phyloP scores from a whole-genome alignment of 2,113 vertebrate genomes.

The Parotia lawesii region DNA sequence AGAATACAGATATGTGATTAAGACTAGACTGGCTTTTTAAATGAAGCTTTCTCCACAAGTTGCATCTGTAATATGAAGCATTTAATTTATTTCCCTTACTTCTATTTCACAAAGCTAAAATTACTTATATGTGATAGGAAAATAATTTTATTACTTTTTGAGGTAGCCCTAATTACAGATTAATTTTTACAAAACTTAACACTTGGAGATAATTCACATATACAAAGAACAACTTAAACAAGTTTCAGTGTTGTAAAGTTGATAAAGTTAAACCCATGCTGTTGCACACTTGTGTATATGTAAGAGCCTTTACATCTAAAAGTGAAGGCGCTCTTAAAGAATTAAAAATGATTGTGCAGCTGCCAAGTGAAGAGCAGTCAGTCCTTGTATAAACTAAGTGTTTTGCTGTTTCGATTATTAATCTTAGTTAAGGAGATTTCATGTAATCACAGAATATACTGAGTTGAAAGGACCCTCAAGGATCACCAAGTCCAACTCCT shows the following conservation, averaged over 20 bases:
- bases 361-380: not conserved
- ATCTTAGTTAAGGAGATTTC: not conserved
- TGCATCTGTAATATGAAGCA: not conserved
- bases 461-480: not conserved
- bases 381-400: not conserved
- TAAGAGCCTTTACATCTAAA: not conserved
- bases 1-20: not conserved
- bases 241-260: not conserved
- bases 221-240: not conserved
- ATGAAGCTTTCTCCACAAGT: not conserved
- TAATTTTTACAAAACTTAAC: not conserved
- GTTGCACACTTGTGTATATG: rapidly evolving
- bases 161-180: not conserved
- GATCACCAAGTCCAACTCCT: not conserved
- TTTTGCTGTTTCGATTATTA: not conserved
- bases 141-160: not conserved
- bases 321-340: not conserved
- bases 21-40: not conserved
- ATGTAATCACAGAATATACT: not conserved
- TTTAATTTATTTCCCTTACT: not conserved
- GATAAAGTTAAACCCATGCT: not conserved
- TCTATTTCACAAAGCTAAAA: not conserved
- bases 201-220: not conserved
- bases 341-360: not conserved
- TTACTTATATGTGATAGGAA: not conserved